These are phyloP conservation scores for Thyatira batis DNA, from an alignment of 2,888 invertebrate genomes.

Conservation along the genomic window DNA sequence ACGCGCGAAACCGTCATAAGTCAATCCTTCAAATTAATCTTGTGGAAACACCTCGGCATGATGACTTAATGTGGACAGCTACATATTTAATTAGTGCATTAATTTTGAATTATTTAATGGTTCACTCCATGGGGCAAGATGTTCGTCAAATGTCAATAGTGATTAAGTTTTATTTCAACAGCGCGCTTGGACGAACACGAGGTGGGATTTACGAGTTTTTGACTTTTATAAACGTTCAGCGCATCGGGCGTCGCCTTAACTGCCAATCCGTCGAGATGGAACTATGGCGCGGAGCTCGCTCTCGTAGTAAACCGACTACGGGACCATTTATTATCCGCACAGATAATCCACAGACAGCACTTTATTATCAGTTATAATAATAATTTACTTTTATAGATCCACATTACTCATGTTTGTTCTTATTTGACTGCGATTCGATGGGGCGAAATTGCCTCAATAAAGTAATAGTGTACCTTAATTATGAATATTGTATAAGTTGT, in stretches of 20 bases:
- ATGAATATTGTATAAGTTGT: slow-evolving; percentile 48
- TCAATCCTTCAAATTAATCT: slow-evolving; percentile 76
- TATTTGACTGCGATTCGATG: slow-evolving; percentile 76
- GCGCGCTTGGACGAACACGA: slow-evolving; percentile 44
- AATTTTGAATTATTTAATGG: slow-evolving; percentile 76
- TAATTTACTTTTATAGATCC: slow-evolving; percentile 81
- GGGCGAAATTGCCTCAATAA: slow-evolving; percentile 69
- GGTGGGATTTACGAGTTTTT: slow-evolving; percentile 71
- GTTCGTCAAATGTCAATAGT: slow-evolving; percentile 79
- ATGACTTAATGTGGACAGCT: slow-evolving; percentile 74
- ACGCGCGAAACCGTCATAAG: slow-evolving; percentile 72
- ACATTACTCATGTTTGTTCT: slow-evolving; percentile 79
- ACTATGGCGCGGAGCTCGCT: slow-evolving; percentile 65
- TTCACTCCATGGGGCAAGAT: slow-evolving; percentile 62
- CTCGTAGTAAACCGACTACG: slow-evolving; percentile 66
- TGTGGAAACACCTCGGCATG: slow-evolving; percentile 63
- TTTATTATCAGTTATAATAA: slow-evolving; percentile 81
- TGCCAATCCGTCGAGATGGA: slow-evolving; percentile 64
- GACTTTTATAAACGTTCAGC: slow-evolving; percentile 76
- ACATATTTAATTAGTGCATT: slow-evolving; percentile 79
- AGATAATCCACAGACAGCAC: slow-evolving; percentile 78
- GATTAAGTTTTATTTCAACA: slow-evolving; percentile 75
- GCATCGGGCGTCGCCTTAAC: slow-evolving; percentile 73
- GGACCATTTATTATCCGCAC: slow-evolving; percentile 74
- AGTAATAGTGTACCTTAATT: slow-evolving; percentile 64